Evolutionary conservation across 2,888 invertebrate species (phyloP).

Genomic region (Helobdella robusta): DNA sequence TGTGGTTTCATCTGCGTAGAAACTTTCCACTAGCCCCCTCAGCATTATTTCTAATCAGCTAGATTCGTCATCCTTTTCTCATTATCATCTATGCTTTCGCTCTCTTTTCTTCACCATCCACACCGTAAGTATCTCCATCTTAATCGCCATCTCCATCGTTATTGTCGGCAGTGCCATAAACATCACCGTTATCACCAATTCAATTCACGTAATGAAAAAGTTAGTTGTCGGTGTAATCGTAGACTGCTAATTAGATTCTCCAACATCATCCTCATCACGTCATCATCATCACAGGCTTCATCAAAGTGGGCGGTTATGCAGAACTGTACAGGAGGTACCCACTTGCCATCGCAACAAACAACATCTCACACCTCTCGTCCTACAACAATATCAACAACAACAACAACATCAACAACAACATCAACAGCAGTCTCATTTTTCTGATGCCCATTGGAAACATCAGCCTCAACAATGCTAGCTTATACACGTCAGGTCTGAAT

Average conservation of each 20-base stretch:
- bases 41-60: too few species aligned
- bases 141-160: background rate
- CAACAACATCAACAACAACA: background rate
- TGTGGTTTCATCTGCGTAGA: too few species aligned
- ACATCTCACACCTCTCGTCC: conserved; percentile 31
- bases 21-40: too few species aligned
- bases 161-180: too few species aligned
- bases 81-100: background rate
- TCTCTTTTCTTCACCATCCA: background rate
- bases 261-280: too few species aligned
- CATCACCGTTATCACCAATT: too few species aligned
- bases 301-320: conserved; percentile 49
- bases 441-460: background rate
- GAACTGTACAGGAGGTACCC: conserved; percentile 48
- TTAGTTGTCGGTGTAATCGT: too few species aligned
- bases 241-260: too few species aligned
- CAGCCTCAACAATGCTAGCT: background rate
- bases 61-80: background rate
- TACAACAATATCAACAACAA: conserved; percentile 25
- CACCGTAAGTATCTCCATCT: background rate
- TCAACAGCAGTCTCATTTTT: background rate
- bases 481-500: too few species aligned
- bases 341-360: conserved; percentile 45
- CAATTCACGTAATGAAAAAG: too few species aligned
- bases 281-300: too few species aligned